These are phyloP conservation scores for Benthosema pterotum DNA, from an alignment of 2,797 vertebrate genomes.

Conservation along the genomic window DNA sequence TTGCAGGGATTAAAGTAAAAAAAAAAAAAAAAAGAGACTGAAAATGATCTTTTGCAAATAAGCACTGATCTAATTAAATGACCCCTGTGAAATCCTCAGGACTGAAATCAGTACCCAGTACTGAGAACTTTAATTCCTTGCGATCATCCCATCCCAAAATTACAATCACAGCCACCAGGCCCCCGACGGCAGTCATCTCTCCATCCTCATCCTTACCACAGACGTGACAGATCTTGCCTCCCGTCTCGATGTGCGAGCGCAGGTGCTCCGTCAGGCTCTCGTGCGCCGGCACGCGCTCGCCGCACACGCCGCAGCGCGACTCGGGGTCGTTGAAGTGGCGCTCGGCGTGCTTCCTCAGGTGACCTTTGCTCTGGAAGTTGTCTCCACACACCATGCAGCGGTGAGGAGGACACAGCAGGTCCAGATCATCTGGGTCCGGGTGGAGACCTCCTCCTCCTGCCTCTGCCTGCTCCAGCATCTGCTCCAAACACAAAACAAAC, in stretches of 20 bases:
- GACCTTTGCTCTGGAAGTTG: conserved; percentile 36
- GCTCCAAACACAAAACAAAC: not conserved
- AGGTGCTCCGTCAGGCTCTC: conserved; percentile 40
- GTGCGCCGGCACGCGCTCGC: not conserved
- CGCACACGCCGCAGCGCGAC: conserved; percentile 45
- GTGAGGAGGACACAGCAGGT: not conserved
- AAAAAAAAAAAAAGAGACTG: too few species aligned
- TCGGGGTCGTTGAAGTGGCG: conserved; percentile 29
- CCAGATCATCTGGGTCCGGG: not conserved
- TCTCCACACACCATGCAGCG: conserved; percentile 48
- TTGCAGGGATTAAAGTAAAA: too few species aligned
- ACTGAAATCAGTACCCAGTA: too few species aligned
- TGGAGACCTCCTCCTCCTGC: not conserved
- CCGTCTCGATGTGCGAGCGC: conserved; percentile 33
- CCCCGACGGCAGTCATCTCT: too few species aligned
- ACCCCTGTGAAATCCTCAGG: too few species aligned
- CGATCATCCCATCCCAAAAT: too few species aligned
- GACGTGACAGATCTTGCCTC: conserved; percentile 42
- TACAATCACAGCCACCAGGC: too few species aligned
- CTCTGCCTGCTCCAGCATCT: not conserved
- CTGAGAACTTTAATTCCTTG: too few species aligned
- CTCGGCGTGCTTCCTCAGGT: conserved; percentile 46
- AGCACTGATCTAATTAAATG: too few species aligned
- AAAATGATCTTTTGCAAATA: too few species aligned
- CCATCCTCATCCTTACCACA: too few species aligned